A percentile compares a stretch with the other conserved stretches of the same genome.
Conservation (phyloP, 2,113 vertebrate species). For the Dicentrarchus labrax region DNA sequence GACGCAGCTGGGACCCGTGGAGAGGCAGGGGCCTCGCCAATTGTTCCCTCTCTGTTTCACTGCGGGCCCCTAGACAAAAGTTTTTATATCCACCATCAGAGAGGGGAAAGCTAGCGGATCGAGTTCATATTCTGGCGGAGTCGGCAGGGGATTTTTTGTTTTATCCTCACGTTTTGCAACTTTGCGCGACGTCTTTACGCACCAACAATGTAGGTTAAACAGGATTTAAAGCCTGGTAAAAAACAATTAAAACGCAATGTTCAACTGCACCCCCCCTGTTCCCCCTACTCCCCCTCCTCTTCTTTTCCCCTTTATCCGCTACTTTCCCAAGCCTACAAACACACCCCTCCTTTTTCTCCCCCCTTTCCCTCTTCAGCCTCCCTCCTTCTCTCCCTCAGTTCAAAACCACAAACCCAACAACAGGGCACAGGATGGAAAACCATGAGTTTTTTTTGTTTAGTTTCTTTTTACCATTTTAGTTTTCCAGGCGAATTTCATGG, state of each 20-base stretch:
- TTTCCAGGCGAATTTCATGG: slow-evolving; percentile 96
- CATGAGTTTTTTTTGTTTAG: background rate
- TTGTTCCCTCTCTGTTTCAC: slow-evolving; percentile 57
- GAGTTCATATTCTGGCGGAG: slow-evolving; percentile 22
- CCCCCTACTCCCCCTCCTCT: slow-evolving; percentile 17
- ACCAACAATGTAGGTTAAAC: slow-evolving; percentile 49
- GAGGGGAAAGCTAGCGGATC: slow-evolving; percentile 35
- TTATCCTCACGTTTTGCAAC: slow-evolving; percentile 14
- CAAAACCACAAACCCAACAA: slow-evolving; percentile 68
- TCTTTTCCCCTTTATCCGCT: slow-evolving; percentile 53
- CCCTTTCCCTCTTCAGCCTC: background rate
- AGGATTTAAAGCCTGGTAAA: slow-evolving; percentile 37
- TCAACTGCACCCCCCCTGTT: slow-evolving; percentile 9
- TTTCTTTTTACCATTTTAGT: slow-evolving; percentile 92
- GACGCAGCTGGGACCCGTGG: slow-evolving; percentile 61
- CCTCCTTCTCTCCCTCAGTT: slow-evolving; percentile 15
- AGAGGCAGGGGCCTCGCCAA: slow-evolving; percentile 52
- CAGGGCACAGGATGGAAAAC: slow-evolving; percentile 48
- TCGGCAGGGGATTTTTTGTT: background rate
- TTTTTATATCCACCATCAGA: slow-evolving; percentile 54
- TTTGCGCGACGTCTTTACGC: slow-evolving; percentile 52
- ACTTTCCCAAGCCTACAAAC: slow-evolving; percentile 61
- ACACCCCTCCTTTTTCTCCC: background rate
- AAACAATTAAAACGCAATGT: slow-evolving; percentile 55
- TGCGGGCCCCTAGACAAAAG: slow-evolving; percentile 52